Base-by-base conservation (phyloP, 2,797 vertebrate species). In the Anas capensis region DNA sequence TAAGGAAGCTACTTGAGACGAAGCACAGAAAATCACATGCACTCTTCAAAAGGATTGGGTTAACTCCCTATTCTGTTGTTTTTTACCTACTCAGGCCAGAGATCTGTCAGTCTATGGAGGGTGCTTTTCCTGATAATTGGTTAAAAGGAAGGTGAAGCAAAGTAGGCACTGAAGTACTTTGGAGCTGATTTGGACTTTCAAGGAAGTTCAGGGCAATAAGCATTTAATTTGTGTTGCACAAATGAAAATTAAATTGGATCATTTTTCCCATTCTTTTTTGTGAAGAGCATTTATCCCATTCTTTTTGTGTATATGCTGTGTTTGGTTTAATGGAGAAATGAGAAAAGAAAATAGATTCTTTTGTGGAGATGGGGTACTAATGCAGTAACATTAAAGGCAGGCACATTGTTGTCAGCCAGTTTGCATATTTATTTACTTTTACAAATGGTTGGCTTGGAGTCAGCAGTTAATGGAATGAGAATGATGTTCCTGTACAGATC, bases 401-500 rank as follows among this genome's bases (percentile, higher is more conserved):
- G 92, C 94, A 95, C 96, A 94, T 87, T 92, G 91, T 94, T 85
- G 94, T 46, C 94, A 95, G 86, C 96, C 96, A 93, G 96, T 98
- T 97, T 98, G 97, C 97, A 96, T 97, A 97, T 97, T 98, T 97
- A 97, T 97, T 98, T 97, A 97, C 97, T 98, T 98, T 98, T 97
- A 97, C 97, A 97, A 98, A 97, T 97, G 97, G 90, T 97, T 98
- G 98, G 98, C 98, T 95, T 66, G 3, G 85, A 98, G 96, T 98
- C 98, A 98, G 97, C 94, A 95, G 97, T 97, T 98, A 98, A 98
- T 98, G 98, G 98, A 97, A 98, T 94, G 95, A 97, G 96, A 97
- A 97, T 97, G 97, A 97, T 97, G 96, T 97, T 98, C 96, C 96
- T 97, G 95, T 95, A 96, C 97, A 97, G 95, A 97, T 97, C 97